These are phyloP conservation scores for Oceanodroma leucorhoa DNA, from an alignment of 2,797 vertebrate species.

Conservation along the genomic window DNA sequence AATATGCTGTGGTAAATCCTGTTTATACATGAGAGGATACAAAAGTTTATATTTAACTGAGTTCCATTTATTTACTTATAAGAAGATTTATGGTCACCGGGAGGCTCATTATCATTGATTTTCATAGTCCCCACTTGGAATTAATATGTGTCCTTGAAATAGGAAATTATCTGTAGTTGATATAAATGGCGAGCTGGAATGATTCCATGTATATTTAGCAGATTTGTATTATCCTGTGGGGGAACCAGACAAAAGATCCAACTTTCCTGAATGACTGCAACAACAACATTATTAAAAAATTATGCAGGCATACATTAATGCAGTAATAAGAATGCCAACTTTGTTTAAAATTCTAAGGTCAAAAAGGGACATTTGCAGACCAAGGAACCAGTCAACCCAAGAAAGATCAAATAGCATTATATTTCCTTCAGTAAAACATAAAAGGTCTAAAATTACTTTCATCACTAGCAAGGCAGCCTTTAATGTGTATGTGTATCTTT, in stretches of 20 bases:
- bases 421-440: neutral
- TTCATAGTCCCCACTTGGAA: constrained; percentile 36
- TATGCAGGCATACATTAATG: neutral
- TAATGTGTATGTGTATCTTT: neutral
- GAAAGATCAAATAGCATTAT: neutral
- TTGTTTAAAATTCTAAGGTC: neutral
- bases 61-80: constrained; percentile 55
- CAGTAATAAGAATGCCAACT: neutral
- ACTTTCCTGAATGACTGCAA: neutral
- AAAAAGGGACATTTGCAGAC: neutral
- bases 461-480: neutral
- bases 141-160: constrained; percentile 11
- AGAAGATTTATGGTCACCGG: constrained; percentile 28
- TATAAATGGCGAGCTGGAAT: constrained; percentile 41
- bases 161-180: constrained; percentile 25
- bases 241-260: constrained; percentile 14
- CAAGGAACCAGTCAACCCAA: neutral
- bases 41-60: constrained; percentile 50
- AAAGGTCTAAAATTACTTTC: neutral
- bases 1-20: constrained; percentile 24
- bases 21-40: neutral
- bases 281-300: constrained; percentile 6
- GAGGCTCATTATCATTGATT: constrained; percentile 63
- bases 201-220: constrained; percentile 24
- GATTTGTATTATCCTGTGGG: neutral